phyloP scores from a whole-genome alignment of 2,113 vertebrate species.

The Sylvia atricapilla region DNA sequence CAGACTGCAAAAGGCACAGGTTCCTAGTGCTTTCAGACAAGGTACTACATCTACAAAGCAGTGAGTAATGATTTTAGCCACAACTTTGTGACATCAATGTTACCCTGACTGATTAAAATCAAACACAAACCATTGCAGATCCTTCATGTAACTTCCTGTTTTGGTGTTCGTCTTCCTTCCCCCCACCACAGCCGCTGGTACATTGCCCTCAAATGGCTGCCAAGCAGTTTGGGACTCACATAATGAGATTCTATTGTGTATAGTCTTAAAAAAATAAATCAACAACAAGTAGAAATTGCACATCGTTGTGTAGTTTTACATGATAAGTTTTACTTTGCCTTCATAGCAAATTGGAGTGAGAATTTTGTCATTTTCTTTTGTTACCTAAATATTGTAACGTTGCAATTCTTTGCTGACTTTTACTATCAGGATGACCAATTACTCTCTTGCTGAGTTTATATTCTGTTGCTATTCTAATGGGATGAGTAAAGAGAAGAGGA shows the following conservation, averaged over 20 bases:
- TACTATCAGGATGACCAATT: not conserved
- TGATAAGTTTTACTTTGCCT: not conserved
- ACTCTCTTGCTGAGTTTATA: not conserved
- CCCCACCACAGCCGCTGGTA: not conserved
- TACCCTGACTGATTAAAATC: not conserved
- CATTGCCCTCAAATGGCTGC: not conserved
- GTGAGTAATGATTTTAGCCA: not conserved
- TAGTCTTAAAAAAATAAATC: not conserved
- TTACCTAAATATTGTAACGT: not conserved
- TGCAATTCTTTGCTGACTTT: not conserved
- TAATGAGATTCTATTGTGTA: not conserved
- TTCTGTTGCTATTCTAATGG: slow-evolving; percentile 1
- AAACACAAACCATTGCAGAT: not conserved
- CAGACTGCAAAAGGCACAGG: not conserved
- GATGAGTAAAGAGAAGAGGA: not conserved
- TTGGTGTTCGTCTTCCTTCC: not conserved
- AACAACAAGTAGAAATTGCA: not conserved
- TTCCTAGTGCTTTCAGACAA: not conserved
- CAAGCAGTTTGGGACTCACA: not conserved
- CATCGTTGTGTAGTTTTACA: not conserved
- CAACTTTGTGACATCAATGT: not conserved
- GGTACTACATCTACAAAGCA: not conserved
- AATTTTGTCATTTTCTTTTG: not conserved
- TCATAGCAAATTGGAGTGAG: not conserved
- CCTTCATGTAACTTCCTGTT: not conserved